A percentile compares a stretch with the other conserved stretches of the same genome.
Evolutionary conservation across 2,113 vertebrate genomes (phyloP).

Genomic region (Hucho hucho): DNA sequence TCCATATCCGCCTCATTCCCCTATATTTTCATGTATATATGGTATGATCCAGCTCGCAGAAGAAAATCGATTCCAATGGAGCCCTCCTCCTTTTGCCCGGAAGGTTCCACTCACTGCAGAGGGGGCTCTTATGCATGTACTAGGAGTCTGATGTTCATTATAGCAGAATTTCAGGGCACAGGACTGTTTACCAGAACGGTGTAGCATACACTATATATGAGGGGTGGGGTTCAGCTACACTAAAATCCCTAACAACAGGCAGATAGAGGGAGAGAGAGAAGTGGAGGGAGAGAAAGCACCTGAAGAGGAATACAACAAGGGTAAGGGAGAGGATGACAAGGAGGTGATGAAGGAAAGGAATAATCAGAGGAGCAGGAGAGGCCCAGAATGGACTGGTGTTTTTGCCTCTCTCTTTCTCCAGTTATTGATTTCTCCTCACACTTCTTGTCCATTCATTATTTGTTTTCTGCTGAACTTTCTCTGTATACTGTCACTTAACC

Average conservation of each 20-base stretch:
- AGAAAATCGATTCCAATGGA: slow-evolving; percentile 36
- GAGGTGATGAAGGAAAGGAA: slow-evolving; percentile 46
- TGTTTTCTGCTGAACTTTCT: slow-evolving; percentile 3
- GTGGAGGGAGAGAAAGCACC: slow-evolving; percentile 61
- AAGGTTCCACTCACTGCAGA: slow-evolving; percentile 66
- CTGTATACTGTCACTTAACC: neutral
- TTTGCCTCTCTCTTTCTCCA: slow-evolving; percentile 26
- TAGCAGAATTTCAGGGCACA: slow-evolving; percentile 74
- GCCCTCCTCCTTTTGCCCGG: slow-evolving; percentile 60
- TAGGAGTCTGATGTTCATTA: slow-evolving; percentile 65
- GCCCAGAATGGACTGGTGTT: slow-evolving; percentile 47
- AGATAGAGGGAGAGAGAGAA: slow-evolving; percentile 58
- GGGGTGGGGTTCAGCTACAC: slow-evolving; percentile 77
- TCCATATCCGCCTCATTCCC: slow-evolving; percentile 27
- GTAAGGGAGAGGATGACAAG: slow-evolving; percentile 57
- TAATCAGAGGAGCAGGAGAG: slow-evolving; percentile 55
- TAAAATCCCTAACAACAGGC: slow-evolving; percentile 66
- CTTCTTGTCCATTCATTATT: slow-evolving; percentile 25
- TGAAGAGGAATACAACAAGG: slow-evolving; percentile 75
- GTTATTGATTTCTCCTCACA: slow-evolving; percentile 27
- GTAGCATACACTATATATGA: slow-evolving; percentile 72
- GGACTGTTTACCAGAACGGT: slow-evolving; percentile 67
- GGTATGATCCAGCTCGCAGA: slow-evolving; percentile 61
- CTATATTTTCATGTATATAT: slow-evolving; percentile 34
- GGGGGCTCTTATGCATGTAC: slow-evolving; percentile 58